Evolutionary conservation across 30 jellyfish, hydroid and myxozoan genomes (phyloP), one percentile per base, ranked within the genome.

Genomic region (Pseudorhiza aurosa): DNA sequence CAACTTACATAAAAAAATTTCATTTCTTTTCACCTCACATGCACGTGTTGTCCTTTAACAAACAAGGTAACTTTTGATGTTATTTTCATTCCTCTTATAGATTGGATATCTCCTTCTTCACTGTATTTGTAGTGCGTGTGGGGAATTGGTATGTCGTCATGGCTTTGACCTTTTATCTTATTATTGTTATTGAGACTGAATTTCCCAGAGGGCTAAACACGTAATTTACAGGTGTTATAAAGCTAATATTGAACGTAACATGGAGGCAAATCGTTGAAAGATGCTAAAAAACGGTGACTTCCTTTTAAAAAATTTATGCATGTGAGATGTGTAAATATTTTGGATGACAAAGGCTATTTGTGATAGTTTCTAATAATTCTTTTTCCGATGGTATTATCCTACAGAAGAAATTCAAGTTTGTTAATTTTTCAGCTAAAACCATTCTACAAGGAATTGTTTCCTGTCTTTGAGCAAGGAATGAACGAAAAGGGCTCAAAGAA

Each of bases 71-170:
- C 55, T 42, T 17, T 8, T 42, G 55, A 17, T 17, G 55, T 42
- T 42, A 8, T 42, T 9, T 9, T 15, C 15, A 42, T 42, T n/a
- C n/a, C 18, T 72, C 64, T 43, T 26, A 19, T 31, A 88, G 97
- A 77, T 81, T 81, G 97, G 97, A 26, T 88, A n/a, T 73, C 81
- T 74, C 37, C 87, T 88, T 31, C 90, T 88, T 5, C 50, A 62
- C 53, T 71, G 87, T 53, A 84, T 88, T 22, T 88, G 97, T 71
- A 91, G 76, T 25, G 35, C 86, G 8, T 42, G 95, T 65, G 86
- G 77, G 3, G 97, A 88, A 44, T 37, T 80, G 95, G 97, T 88
- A 70, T 15, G 70, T 21, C 58, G 5, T 47, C 3, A n/a, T n/a
- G n/a, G n/a, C n/a, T n/a, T n/a, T n/a, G n/a, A n/a, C n/a, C n/a